Evolutionary conservation across 2,113 vertebrate genomes (phyloP), one percentile per base, ranked within the genome.

Genomic region (Corvus moneduloides): DNA sequence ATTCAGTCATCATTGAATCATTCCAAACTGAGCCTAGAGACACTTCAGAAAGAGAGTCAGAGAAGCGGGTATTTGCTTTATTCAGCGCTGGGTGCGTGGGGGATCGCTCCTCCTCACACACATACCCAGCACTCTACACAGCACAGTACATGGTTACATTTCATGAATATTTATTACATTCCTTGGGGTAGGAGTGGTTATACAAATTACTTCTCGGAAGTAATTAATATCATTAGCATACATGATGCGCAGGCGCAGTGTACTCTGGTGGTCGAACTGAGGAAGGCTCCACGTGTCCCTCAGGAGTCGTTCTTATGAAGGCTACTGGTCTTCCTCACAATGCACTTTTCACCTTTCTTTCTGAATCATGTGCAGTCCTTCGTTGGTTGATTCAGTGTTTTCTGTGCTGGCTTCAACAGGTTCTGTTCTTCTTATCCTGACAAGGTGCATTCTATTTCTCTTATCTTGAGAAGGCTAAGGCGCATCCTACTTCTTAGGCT

Each of bases 241-340:
- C 6, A 6, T 58, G 9, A 35, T 7, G 4, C 4, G 4, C 56
- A 58, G 23, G 56, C 1, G 1, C 56, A n/a, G 20, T 15, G 33
- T 56, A 33, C 8, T n/a, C 33, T n/a, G 33, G 33, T n/a, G 33
- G 33, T 35, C 4, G 4, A 33, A 58, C 22, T 58, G 56, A 58
- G 33, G 22, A 58, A 58, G 33, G 22, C 56, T 58, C 14, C 2
- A 3, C 3, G 2, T 24, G 33, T 24, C 10, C 56, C 56, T 11
- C 4, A 8, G 33, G 9, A 9, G 14, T n/a, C 3, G 1, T 58
- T 58, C 14, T 58, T 33, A 35, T 58, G 33, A 24, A 58, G 6
- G 56, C 22, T n/a, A 58, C 6, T 58, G 33, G 56, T 58, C 33
- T 58, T 35, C 33, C 33, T 58, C 33, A 35, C 56, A 35, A 58